Percentiles rank a stretch among this genome's conserved stretches.
Conservation (phyloP, 2,113 vertebrate genomes). For the Leucopsar rothschildi region DNA sequence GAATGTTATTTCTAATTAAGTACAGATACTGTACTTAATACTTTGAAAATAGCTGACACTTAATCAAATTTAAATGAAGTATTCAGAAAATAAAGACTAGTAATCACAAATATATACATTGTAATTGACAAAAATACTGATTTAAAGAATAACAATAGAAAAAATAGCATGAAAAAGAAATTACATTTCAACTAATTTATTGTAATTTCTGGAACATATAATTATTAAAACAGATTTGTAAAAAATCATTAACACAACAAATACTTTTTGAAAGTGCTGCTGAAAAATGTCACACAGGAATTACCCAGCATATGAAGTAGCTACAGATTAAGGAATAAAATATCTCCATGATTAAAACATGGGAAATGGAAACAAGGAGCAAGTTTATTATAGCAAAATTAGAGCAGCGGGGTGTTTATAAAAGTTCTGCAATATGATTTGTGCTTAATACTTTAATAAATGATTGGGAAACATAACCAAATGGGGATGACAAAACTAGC, state of each 20-base stretch:
- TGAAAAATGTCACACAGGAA: not conserved
- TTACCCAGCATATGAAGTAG: not conserved
- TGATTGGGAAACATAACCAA: not conserved
- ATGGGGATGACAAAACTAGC: not conserved
- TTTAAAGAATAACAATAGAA: not conserved
- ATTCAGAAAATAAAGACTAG: not conserved
- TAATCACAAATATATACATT: not conserved
- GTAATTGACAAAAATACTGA: not conserved
- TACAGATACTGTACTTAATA: not conserved
- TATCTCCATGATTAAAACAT: not conserved
- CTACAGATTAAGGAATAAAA: not conserved
- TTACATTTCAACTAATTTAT: not conserved
- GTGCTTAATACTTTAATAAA: not conserved
- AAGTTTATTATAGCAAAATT: not conserved
- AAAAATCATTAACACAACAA: not conserved
- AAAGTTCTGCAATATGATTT: not conserved
- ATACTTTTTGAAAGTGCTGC: not conserved
- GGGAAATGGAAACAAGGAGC: not conserved
- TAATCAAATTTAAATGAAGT: not conserved
- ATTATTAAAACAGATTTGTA: not conserved
- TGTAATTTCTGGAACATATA: not conserved
- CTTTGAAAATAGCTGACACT: not conserved
- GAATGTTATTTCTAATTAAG: not conserved
- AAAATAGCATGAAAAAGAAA: not conserved
- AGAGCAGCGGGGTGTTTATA: not conserved